Conservation (phyloP, 2,113 vertebrate species). For the Malurus melanocephalus region DNA sequence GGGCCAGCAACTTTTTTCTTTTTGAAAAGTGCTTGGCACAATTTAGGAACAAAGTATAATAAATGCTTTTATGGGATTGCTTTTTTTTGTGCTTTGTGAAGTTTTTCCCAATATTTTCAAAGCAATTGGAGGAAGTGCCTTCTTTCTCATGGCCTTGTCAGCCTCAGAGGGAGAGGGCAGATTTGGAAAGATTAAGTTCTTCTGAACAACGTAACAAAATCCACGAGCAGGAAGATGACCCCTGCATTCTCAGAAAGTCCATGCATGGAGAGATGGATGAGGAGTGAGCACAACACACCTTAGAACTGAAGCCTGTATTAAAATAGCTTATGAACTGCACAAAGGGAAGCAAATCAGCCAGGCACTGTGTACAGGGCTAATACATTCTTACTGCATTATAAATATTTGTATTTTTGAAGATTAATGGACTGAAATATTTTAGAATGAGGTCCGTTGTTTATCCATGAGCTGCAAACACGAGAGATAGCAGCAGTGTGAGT, state of each 20-base stretch:
- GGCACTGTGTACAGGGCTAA: neutral
- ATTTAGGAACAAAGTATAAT: neutral
- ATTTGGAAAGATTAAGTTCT: neutral
- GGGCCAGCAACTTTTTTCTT: neutral
- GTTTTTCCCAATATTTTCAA: neutral
- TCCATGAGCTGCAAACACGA: neutral
- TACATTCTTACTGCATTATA: conserved; percentile 16
- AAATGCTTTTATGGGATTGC: fast-evolving
- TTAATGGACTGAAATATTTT: conserved; percentile 53
- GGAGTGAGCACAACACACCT: neutral
- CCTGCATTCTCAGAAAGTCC: neutral
- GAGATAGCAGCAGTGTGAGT: conserved; percentile 31
- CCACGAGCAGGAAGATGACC: neutral
- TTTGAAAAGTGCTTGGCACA: neutral
- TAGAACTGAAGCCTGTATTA: neutral
- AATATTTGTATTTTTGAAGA: conserved; percentile 56
- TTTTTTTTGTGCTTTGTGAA: neutral
- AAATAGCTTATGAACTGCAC: conserved; percentile 4
- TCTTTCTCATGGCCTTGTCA: neutral
- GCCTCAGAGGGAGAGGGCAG: fast-evolving
- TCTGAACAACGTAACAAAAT: neutral
- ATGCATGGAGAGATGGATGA: neutral
- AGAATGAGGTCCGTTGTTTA: conserved; percentile 29
- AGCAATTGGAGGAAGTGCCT: neutral
- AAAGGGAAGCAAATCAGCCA: neutral